Percentiles rank a stretch among this genome's conserved stretches.
These are phyloP conservation scores for Gorsachius magnificus DNA, from an alignment of 2,797 vertebrate genomes.

Conservation along the genomic window DNA sequence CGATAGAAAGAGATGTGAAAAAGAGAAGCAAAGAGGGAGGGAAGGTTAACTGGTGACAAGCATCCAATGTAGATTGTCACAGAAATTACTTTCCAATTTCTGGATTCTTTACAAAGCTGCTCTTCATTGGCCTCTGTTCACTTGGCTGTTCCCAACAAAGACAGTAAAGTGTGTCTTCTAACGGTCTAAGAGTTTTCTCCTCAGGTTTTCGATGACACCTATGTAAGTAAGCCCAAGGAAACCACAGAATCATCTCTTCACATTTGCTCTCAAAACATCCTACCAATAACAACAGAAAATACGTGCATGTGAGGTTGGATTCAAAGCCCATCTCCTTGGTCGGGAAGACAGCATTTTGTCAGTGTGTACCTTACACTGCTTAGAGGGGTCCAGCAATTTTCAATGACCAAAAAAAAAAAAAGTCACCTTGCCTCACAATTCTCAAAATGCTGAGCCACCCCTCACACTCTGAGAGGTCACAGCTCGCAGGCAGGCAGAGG, in stretches of 20 bases:
- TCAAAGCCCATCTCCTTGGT: background rate
- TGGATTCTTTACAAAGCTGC: background rate
- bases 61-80: background rate
- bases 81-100: background rate
- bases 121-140: background rate
- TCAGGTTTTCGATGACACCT: background rate
- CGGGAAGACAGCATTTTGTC: rapidly evolving
- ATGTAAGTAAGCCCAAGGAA: background rate
- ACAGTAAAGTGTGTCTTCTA: background rate
- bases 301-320: background rate
- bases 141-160: background rate
- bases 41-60: background rate
- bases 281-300: background rate
- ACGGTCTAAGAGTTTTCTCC: background rate
- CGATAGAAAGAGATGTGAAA: background rate
- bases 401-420: background rate
- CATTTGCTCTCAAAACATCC: background rate
- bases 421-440: background rate
- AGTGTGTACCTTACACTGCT: background rate
- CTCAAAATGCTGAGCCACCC: background rate
- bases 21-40: background rate
- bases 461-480: background rate
- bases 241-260: background rate
- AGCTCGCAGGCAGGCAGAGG: background rate
- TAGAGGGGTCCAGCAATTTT: background rate